These are phyloP conservation scores for Camelus bactrianus DNA, from an alignment of 2,113 vertebrate genomes.

Conservation along the genomic window DNA sequence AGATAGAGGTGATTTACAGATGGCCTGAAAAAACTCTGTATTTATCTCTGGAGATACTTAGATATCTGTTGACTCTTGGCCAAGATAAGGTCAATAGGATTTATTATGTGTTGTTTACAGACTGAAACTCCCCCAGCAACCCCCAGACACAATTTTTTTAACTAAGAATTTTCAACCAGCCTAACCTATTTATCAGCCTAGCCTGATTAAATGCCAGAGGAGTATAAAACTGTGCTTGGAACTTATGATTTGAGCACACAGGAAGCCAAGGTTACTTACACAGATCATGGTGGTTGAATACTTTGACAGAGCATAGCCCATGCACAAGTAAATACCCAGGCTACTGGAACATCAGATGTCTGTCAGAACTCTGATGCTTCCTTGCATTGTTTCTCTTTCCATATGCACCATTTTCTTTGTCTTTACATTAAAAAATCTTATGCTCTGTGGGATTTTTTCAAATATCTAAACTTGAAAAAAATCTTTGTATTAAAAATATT, in stretches of 20 bases:
- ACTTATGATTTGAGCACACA: not conserved
- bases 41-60: not conserved
- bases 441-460: not conserved
- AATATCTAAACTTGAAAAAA: not conserved
- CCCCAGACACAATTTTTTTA: not conserved
- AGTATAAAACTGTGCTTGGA: not conserved
- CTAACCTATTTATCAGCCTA: not conserved
- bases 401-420: not conserved
- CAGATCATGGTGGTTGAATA: not conserved
- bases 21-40: not conserved
- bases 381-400: not conserved
- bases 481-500: not conserved
- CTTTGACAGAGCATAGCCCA: not conserved
- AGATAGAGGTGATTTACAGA: not conserved
- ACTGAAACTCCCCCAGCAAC: not conserved
- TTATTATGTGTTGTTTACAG: not conserved
- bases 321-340: not conserved
- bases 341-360: not conserved
- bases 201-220: not conserved
- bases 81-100: not conserved
- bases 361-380: not conserved
- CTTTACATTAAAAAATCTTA: conserved; percentile 16
- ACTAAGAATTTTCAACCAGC: not conserved
- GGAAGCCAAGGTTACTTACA: not conserved
- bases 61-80: not conserved